Percentiles rank a stretch among this genome's conserved stretches.
phyloP scores from a whole-genome alignment of 2,888 invertebrate genomes.

The Drosophila infuscata region DNA sequence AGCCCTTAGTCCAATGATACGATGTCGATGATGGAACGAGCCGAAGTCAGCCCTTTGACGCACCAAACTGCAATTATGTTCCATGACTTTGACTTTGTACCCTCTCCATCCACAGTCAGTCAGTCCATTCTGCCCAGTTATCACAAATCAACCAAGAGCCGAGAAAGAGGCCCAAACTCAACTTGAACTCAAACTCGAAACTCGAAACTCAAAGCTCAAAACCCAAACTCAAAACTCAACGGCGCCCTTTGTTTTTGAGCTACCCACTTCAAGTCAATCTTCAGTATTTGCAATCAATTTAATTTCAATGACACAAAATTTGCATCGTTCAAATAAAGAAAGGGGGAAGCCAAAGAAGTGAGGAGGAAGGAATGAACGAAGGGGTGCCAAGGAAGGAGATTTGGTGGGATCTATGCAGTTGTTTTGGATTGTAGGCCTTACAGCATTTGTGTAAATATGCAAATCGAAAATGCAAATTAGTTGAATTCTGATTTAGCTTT shows the following conservation, averaged over 20 bases:
- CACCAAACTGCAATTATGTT: constrained; percentile 67
- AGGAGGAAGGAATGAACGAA: not conserved
- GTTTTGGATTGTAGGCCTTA: constrained; percentile 47
- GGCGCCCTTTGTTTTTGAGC: constrained; percentile 42
- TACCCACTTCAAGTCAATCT: constrained; percentile 76
- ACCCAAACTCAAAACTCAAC: constrained; percentile 9
- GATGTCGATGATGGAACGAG: not conserved
- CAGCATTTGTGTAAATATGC: constrained; percentile 72
- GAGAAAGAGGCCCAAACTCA: constrained; percentile 5
- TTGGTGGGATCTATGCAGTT: constrained; percentile 28
- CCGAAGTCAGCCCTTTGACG: constrained; percentile 50
- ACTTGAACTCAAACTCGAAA: constrained; percentile 11
- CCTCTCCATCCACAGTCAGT: not conserved
- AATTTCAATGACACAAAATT: constrained; percentile 77
- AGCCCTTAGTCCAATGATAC: constrained; percentile 24
- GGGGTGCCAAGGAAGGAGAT: not conserved
- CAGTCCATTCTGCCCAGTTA: constrained; percentile 32
- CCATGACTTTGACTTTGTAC: constrained; percentile 38
- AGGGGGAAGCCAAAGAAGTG: not conserved
- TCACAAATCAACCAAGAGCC: constrained; percentile 52
- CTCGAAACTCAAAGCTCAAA: not conserved
- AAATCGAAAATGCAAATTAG: constrained; percentile 79
- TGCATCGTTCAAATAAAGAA: constrained; percentile 42
- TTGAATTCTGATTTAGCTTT: constrained; percentile 74
- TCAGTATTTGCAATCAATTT: constrained; percentile 80